A percentile compares a stretch with the other conserved stretches of the same genome.
Conservation (phyloP, 2,113 vertebrate species). For the Leucoraja erinaceus region DNA sequence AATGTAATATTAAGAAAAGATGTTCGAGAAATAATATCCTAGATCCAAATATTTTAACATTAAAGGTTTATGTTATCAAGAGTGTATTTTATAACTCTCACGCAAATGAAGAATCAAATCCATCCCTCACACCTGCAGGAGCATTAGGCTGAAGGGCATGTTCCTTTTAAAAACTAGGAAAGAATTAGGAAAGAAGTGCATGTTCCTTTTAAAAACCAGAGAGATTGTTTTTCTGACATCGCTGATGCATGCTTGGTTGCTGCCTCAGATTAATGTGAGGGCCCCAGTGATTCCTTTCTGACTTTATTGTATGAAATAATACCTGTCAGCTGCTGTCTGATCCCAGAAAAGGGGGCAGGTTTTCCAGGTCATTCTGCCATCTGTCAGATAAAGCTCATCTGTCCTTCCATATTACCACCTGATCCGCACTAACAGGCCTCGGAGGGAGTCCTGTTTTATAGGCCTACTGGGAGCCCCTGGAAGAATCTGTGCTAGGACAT, state of each 20-base stretch:
- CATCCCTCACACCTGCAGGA: neutral
- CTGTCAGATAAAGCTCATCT: slow-evolving; percentile 84
- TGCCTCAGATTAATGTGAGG: slow-evolving; percentile 80
- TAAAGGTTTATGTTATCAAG: no score
- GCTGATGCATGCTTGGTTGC: slow-evolving; percentile 85
- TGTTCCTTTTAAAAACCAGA: slow-evolving; percentile 76
- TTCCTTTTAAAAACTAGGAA: slow-evolving; percentile 65
- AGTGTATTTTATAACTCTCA: neutral
- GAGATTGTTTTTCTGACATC: slow-evolving; percentile 87
- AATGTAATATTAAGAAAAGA: neutral
- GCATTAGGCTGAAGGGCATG: slow-evolving; percentile 56
- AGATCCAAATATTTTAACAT: neutral
- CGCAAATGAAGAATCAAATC: neutral
- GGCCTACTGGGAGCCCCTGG: slow-evolving; percentile 63
- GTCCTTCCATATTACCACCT: slow-evolving; percentile 81
- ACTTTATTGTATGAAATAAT: slow-evolving; percentile 90
- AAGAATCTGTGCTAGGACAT: slow-evolving; percentile 65
- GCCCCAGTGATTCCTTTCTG: slow-evolving; percentile 74
- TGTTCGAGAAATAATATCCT: neutral
- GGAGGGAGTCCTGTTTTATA: slow-evolving; percentile 67
- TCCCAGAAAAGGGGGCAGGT: slow-evolving; percentile 84
- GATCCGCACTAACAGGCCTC: slow-evolving; percentile 85
- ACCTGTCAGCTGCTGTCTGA: slow-evolving; percentile 94
- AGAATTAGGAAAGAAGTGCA: slow-evolving; percentile 50
- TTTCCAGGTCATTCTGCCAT: slow-evolving; percentile 90